Percentiles rank a stretch among this genome's conserved stretches.
These are phyloP conservation scores for Oryzias melastigma DNA, from an alignment of 2,113 vertebrate species.

Conservation along the genomic window DNA sequence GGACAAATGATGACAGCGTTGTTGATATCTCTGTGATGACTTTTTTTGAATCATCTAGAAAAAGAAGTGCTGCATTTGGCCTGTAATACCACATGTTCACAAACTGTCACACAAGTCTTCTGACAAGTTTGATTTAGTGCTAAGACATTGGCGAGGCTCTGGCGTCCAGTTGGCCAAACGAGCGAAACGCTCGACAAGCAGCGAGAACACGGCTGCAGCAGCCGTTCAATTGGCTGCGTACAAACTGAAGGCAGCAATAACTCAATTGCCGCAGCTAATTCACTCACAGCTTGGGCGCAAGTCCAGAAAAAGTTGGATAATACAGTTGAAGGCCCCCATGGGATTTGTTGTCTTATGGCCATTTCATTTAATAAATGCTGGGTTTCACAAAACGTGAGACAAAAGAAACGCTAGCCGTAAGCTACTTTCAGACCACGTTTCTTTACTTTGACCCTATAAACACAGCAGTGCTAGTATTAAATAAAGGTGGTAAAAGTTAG, in stretches of 20 bases:
- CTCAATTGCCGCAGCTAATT: conserved; percentile 80
- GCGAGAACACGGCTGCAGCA: conserved; percentile 62
- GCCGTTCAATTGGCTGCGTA: conserved; percentile 74
- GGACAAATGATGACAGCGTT: neutral
- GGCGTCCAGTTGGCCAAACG: conserved; percentile 40
- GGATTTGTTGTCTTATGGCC: conserved; percentile 78
- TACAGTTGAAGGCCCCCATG: conserved; percentile 71
- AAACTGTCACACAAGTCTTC: conserved; percentile 7
- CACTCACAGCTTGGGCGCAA: conserved; percentile 70
- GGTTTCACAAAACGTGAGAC: conserved; percentile 73
- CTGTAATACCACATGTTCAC: conserved; percentile 26
- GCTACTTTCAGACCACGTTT: conserved; percentile 60
- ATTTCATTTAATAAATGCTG: conserved; percentile 76
- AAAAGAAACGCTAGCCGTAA: conserved; percentile 58
- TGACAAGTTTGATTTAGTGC: conserved; percentile 22
- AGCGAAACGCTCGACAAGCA: conserved; percentile 54
- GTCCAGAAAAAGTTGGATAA: conserved; percentile 79
- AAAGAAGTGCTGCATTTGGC: conserved; percentile 4
- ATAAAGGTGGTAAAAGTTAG: conserved; percentile 14
- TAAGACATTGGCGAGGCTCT: conserved; percentile 22
- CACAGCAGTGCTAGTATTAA: conserved; percentile 35
- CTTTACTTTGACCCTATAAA: conserved; percentile 59
- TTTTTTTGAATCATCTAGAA: neutral
- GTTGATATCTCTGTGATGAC: neutral
- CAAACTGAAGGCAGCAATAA: conserved; percentile 80